Evolutionary conservation across 2,797 vertebrate genomes (phyloP).

Genomic region (Synaphobranchus kaupii): DNA sequence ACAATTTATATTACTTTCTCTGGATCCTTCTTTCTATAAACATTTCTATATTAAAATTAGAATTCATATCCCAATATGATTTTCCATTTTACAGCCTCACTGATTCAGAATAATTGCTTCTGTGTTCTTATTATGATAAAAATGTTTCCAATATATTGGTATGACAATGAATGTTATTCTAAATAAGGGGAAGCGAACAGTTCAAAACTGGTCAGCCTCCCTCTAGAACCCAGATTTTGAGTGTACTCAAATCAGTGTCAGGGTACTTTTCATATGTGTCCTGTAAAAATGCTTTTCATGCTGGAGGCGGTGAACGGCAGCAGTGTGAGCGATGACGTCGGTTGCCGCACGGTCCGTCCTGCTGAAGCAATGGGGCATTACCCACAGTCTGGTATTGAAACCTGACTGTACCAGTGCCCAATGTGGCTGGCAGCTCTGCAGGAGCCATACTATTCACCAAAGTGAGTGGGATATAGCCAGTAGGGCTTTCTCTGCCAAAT

Average conservation of each 20-base stretch:
- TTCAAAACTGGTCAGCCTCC: background rate
- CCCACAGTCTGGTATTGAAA: background rate
- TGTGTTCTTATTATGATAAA: background rate
- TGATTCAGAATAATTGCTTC: too few species aligned
- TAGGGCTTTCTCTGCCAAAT: background rate
- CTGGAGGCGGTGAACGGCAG: background rate
- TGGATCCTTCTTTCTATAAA: too few species aligned
- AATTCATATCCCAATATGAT: too few species aligned
- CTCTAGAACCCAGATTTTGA: background rate
- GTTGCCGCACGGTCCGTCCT: background rate
- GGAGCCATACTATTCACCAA: background rate
- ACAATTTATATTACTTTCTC: too few species aligned
- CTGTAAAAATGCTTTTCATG: background rate
- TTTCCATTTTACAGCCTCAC: too few species aligned
- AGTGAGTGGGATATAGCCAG: background rate
- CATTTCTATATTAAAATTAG: too few species aligned
- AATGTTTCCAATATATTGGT: background rate
- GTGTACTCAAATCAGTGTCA: background rate
- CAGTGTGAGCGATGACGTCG: background rate
- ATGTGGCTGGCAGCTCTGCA: background rate
- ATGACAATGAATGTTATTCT: background rate
- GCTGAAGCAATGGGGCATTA: background rate
- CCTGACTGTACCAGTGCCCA: background rate
- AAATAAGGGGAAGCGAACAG: background rate
- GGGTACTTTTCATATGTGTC: background rate